Evolutionary conservation across 2,113 vertebrate genomes (phyloP), one percentile per base, ranked within the genome.

Genomic region (Oriolus oriolus): DNA sequence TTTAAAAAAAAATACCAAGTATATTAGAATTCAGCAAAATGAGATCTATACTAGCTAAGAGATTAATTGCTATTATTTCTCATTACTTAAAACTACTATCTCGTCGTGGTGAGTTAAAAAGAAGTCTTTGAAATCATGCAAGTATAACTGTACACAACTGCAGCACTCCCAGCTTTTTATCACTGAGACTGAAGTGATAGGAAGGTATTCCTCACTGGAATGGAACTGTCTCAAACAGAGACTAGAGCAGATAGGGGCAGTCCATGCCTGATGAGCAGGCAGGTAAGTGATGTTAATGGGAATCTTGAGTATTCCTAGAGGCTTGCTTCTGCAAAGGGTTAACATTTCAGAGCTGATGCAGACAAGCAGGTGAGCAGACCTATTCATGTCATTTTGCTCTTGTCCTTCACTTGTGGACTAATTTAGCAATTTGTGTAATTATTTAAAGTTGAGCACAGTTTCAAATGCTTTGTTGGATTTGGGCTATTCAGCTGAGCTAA

Each of bases 141-240:
- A 37, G 9, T 63, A 1, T 54, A 73, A 41, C 56, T 50, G 37
- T 27, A 31, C 30, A 17, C 13, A 49, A 31, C 6, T 41, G 31
- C 26, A 47, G 6, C 45, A 11, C 24, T 93, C 18, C 11, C 13
- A 11, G 3, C 8, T 10, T 44, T 61, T 35, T 61, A 65, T 54
- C 60, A 5, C 16, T 69, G 21, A 23, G 33, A 8, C 5, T 60
- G 31, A 30, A 59, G 59, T 28, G 23, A 11, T 9, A 0, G 0
- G 4, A 37, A 39, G n/a, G 37, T 28, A 3, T 82, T 87, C 19
- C 35, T 66, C 22, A 3, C 30, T 45, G 44, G n/a, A 24, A 31
- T 15, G 18, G 33, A 61, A 9, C 20, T 23, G 27, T 80, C 52
- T 44, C 28, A 37, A 18, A 23, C 22, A 44, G 35, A 10, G 4